Percentiles rank a stretch among this genome's conserved stretches.
phyloP scores from a whole-genome alignment of 2,113 vertebrate genomes.

The Gallinago media region DNA sequence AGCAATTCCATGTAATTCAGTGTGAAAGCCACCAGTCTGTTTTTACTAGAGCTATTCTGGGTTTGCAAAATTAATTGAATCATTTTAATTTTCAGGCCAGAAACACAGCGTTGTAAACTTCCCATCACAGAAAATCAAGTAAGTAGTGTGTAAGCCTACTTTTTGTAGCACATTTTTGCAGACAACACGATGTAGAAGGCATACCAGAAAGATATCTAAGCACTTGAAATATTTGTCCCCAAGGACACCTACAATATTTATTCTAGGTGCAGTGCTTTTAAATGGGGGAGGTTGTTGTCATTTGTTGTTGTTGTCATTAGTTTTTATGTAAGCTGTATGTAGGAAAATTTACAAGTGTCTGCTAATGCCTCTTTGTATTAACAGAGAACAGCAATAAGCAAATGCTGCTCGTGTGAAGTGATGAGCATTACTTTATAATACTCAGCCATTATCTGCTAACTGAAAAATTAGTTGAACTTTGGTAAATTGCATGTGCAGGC shows the following conservation, averaged over 20 bases:
- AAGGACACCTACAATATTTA: constrained; percentile 61
- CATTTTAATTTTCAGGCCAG: neutral
- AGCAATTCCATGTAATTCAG: neutral
- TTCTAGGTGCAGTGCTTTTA: constrained; percentile 64
- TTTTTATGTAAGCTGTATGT: constrained; percentile 64
- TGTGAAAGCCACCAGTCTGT: neutral
- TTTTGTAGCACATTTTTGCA: neutral
- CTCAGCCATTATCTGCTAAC: constrained; percentile 62
- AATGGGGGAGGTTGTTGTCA: constrained; percentile 4
- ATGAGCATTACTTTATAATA: constrained; percentile 68
- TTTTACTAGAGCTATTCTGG: neutral
- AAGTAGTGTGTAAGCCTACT: neutral
- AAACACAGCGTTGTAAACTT: neutral
- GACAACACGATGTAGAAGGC: neutral
- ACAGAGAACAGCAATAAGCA: constrained; percentile 52
- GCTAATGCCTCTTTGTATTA: constrained; percentile 72
- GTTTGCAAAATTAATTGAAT: neutral
- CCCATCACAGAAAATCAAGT: neutral
- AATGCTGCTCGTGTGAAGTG: constrained; percentile 46
- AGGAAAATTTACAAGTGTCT: constrained; percentile 69
- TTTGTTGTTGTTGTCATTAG: constrained; percentile 59
- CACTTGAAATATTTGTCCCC: constrained; percentile 30
- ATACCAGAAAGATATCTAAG: neutral
- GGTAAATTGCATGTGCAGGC: constrained; percentile 50
- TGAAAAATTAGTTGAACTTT: constrained; percentile 70